phyloP scores from a whole-genome alignment of 2,113 vertebrate species.

The Labeo rohita region DNA sequence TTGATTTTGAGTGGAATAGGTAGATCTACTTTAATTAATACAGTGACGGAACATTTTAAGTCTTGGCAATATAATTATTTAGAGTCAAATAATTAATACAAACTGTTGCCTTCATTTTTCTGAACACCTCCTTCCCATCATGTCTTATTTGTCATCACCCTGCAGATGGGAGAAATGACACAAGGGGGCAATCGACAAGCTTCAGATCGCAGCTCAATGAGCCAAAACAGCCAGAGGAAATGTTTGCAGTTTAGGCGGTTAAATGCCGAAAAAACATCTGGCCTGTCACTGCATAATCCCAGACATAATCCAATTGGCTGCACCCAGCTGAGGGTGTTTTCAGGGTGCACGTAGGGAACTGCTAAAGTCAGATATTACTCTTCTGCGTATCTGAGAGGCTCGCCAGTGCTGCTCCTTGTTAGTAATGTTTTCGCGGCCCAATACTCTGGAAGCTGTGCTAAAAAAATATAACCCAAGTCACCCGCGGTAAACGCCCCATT shows the following conservation, averaged over 20 bases:
- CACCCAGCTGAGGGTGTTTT: slow-evolving; percentile 31
- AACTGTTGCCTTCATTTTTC: slow-evolving; percentile 5
- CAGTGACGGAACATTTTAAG: not conserved
- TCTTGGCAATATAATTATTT: not conserved
- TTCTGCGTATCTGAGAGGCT: slow-evolving; percentile 54
- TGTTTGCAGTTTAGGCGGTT: slow-evolving; percentile 42
- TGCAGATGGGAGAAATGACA: slow-evolving; percentile 9
- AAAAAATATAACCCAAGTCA: slow-evolving; percentile 63
- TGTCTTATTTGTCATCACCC: slow-evolving; percentile 18
- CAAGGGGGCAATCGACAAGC: slow-evolving; percentile 33
- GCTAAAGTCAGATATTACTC: slow-evolving; percentile 44
- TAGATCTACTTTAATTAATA: not conserved
- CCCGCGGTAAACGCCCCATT: slow-evolving; percentile 67
- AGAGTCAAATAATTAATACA: not conserved
- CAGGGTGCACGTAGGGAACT: not conserved
- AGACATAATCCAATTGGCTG: slow-evolving; percentile 40
- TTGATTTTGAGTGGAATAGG: not conserved
- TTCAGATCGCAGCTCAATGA: slow-evolving; percentile 15
- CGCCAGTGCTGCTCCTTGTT: slow-evolving; percentile 56
- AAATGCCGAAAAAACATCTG: slow-evolving; percentile 30
- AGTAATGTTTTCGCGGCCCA: slow-evolving; percentile 43
- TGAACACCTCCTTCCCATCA: slow-evolving; percentile 15
- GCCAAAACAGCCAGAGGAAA: slow-evolving; percentile 30
- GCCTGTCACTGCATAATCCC: slow-evolving; percentile 42
- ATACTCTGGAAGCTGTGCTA: slow-evolving; percentile 40